These are phyloP conservation scores for Ceratina japonica DNA, from an alignment of 1,140 invertebrate species.

Conservation along the genomic window DNA sequence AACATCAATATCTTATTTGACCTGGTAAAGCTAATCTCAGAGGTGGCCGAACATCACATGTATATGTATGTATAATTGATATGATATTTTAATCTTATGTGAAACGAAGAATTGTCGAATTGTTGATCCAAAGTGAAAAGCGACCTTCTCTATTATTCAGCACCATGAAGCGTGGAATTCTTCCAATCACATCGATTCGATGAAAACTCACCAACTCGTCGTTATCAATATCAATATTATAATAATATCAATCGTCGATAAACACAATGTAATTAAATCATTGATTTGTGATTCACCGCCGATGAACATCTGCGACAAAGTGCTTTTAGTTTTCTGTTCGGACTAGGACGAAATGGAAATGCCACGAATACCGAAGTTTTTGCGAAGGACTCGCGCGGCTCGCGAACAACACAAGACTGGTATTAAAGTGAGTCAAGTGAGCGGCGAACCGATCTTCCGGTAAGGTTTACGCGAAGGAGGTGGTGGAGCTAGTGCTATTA, in stretches of 20 bases:
- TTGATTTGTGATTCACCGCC: neutral
- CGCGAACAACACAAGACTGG: conserved; percentile 62
- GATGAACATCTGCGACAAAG: neutral
- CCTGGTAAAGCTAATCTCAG: no score
- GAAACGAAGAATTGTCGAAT: no score
- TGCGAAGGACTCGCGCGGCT: conserved; percentile 34
- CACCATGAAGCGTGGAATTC: neutral
- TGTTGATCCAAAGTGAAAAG: no score
- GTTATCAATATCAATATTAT: no score
- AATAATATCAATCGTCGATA: no score
- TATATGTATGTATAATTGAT: no score
- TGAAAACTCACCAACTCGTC: neutral
- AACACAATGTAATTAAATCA: no score
- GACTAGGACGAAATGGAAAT: neutral
- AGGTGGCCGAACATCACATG: no score
- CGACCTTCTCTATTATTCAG: no score
- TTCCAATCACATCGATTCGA: neutral
- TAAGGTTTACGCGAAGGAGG: conserved; percentile 42
- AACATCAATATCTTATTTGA: no score
- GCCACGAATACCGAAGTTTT: neutral
- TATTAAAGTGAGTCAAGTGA: conserved; percentile 49
- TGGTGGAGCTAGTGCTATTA: conserved; percentile 41
- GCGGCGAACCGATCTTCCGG: conserved; percentile 53
- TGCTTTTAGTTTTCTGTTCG: no score
- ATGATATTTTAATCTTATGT: no score